These are phyloP conservation scores for Xanthorhoe spadicearia DNA, from an alignment of 2,888 invertebrate species.

Conservation along the genomic window DNA sequence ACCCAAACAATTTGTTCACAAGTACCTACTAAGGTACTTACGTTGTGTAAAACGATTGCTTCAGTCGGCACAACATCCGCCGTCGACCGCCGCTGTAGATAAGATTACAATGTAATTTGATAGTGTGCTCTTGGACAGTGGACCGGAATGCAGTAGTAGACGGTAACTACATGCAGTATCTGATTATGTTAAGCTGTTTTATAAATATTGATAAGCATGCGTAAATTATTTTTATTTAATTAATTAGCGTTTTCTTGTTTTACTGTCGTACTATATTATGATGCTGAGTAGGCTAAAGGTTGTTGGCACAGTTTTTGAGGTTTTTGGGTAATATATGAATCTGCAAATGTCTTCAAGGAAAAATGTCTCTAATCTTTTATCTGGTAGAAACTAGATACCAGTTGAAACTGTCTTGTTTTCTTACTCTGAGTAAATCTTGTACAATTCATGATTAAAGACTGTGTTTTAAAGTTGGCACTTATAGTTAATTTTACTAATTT, in stretches of 20 bases:
- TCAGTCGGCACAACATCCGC: not conserved
- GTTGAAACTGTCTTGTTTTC: not conserved
- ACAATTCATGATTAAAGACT: not conserved
- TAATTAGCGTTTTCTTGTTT: not conserved
- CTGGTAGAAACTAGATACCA: too few relatives aligned
- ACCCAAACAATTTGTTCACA: too few relatives aligned
- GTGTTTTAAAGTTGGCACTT: not conserved
- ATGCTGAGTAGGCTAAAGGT: not conserved
- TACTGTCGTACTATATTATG: not conserved
- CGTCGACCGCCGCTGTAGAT: slow-evolving; percentile 13
- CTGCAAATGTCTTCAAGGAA: not conserved
- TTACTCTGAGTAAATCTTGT: not conserved
- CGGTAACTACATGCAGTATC: not conserved
- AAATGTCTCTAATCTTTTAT: not conserved
- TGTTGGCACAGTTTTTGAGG: not conserved
- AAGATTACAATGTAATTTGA: slow-evolving; percentile 14
- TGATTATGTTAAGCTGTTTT: not conserved
- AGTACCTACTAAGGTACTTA: not conserved
- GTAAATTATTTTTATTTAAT: not conserved
- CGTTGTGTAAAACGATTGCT: not conserved
- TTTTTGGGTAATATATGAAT: not conserved
- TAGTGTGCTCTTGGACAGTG: slow-evolving; percentile 50
- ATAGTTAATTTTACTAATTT: too few relatives aligned
- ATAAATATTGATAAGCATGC: not conserved
- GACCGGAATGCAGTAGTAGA: slow-evolving; percentile 49